Evolutionary conservation across 2,113 vertebrate genomes (phyloP).

Genomic region (Cisticola juncidis): DNA sequence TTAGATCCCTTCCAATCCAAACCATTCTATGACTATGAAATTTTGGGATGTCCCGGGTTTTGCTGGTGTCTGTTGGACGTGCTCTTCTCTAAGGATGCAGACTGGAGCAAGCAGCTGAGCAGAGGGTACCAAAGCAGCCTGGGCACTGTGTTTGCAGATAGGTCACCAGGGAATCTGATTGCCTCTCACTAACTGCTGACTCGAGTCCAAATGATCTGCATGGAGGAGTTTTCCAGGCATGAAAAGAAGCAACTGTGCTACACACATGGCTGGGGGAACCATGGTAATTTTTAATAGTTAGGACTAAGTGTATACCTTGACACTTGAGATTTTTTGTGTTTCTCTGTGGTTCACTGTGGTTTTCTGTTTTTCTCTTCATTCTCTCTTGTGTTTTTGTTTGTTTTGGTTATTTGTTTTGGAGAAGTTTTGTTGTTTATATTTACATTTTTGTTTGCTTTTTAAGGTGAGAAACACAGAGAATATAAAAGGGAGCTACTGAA

Average conservation of each 20-base stretch:
- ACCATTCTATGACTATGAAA: neutral
- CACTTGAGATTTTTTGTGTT: neutral
- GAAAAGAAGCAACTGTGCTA: neutral
- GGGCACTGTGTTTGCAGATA: neutral
- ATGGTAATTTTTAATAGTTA: neutral
- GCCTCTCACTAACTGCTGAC: neutral
- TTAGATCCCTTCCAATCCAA: neutral
- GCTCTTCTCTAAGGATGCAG: neutral
- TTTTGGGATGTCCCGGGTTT: neutral
- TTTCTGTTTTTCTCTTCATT: neutral
- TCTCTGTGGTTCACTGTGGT: neutral
- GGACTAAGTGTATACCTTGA: neutral
- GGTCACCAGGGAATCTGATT: rapidly evolving
- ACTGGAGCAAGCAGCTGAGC: neutral
- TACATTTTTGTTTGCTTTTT: neutral
- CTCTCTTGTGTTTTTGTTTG: neutral
- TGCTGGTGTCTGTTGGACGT: neutral
- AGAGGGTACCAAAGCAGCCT: neutral
- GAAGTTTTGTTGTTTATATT: neutral
- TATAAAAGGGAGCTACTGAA: neutral
- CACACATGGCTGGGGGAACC: neutral
- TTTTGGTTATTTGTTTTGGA: neutral
- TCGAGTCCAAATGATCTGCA: neutral
- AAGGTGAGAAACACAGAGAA: neutral
- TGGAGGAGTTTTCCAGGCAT: neutral